Percentiles rank a stretch among this genome's conserved stretches.
Conservation (phyloP, 2,113 vertebrate genomes). For the Helogale parvula region DNA sequence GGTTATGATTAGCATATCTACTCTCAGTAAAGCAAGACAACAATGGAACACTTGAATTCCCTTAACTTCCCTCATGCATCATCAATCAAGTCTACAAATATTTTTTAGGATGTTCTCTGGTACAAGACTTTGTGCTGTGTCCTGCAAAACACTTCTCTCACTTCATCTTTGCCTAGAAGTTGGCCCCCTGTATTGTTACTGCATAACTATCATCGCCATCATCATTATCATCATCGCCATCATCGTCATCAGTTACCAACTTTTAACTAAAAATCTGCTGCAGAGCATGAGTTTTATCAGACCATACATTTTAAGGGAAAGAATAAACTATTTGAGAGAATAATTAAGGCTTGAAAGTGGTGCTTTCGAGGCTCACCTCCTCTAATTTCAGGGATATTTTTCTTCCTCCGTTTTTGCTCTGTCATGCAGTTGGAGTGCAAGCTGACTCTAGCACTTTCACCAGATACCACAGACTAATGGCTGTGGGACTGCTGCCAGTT, state of each 20-base stretch:
- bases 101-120: background rate
- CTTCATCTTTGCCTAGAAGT: background rate
- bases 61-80: background rate
- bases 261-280: constrained; percentile 17
- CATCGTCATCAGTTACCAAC: background rate
- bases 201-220: background rate
- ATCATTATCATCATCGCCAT: background rate
- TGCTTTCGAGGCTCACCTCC: background rate
- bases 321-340: background rate
- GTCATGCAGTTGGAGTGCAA: constrained; percentile 45
- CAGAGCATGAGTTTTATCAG: background rate
- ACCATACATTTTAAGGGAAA: background rate
- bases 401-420: constrained; percentile 31
- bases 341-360: background rate
- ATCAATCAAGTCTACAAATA: background rate
- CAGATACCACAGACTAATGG: constrained; percentile 56
- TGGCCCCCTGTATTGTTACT: background rate
- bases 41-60: background rate
- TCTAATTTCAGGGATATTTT: background rate
- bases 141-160: background rate
- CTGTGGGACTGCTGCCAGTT: constrained; percentile 65
- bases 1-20: constrained; percentile 18
- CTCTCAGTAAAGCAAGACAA: background rate
- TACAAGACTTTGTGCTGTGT: background rate
- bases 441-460: constrained; percentile 51